These are phyloP conservation scores for Butorides virescens DNA, from an alignment of 2,113 vertebrate genomes.

Conservation along the genomic window DNA sequence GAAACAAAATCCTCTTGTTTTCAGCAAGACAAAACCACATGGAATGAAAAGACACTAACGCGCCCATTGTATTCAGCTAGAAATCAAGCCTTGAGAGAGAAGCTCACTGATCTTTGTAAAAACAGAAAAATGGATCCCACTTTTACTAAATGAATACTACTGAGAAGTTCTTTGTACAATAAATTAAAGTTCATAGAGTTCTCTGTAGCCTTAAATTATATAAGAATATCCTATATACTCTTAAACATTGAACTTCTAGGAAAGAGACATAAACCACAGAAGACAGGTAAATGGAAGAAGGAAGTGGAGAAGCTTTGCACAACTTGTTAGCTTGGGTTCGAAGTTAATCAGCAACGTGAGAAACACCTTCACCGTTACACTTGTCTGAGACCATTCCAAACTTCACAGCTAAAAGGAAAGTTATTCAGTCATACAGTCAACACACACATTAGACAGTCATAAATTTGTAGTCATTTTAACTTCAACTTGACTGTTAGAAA, in stretches of 20 bases:
- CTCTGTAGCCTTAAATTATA: neutral
- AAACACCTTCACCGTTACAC: neutral
- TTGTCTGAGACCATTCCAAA: neutral
- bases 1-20: neutral
- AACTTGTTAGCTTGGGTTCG: neutral
- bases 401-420: neutral
- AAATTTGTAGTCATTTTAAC: neutral
- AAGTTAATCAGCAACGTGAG: neutral
- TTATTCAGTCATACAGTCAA: neutral
- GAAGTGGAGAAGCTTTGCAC: neutral
- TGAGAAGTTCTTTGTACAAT: neutral
- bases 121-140: neutral
- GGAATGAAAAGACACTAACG: neutral
- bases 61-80: neutral
- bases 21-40: neutral
- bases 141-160: neutral
- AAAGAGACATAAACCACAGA: neutral
- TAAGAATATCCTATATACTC: neutral
- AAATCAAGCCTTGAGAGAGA: neutral
- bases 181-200: neutral
- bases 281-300: neutral
- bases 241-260: neutral
- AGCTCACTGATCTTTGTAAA: neutral
- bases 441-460: accelerated
- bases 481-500: neutral